phyloP scores from a whole-genome alignment of 2,113 vertebrate genomes.

The Barbus barbus region DNA sequence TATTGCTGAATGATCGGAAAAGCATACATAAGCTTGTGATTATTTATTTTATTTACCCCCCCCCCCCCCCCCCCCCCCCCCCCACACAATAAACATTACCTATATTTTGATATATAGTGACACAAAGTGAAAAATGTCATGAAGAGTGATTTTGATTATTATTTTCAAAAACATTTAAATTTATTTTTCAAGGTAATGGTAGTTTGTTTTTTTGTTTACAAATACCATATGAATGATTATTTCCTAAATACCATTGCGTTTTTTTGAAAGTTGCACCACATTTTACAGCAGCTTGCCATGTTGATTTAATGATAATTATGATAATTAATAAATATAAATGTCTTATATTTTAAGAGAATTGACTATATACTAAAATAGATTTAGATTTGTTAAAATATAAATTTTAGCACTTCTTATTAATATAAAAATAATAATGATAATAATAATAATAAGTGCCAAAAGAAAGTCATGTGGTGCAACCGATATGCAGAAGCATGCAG shows the following conservation, averaged over 20 bases:
- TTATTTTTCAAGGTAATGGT: too few relatives aligned
- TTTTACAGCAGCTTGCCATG: neutral
- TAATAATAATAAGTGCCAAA: too few relatives aligned
- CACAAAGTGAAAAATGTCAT: neutral
- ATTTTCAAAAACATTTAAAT: neutral
- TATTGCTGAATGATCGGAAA: neutral
- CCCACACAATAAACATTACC: too few relatives aligned
- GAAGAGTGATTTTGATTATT: neutral
- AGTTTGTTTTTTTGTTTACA: neutral
- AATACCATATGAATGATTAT: neutral
- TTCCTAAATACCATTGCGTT: neutral
- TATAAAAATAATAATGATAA: too few relatives aligned
- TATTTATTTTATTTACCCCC: neutral
- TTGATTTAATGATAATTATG: neutral
- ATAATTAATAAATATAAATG: neutral
- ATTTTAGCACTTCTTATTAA: too few relatives aligned
- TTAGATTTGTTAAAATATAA: too few relatives aligned
- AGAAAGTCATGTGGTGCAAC: too few relatives aligned
- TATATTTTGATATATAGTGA: neutral
- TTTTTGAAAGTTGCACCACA: neutral
- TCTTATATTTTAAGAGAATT: neutral
- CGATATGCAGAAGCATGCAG: too few relatives aligned
- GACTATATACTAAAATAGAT: too few relatives aligned
- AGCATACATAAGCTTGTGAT: too few relatives aligned
- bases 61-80: accelerated